Evolutionary conservation across 2,888 invertebrate species (phyloP).

Genomic region (Agrotis puta): DNA sequence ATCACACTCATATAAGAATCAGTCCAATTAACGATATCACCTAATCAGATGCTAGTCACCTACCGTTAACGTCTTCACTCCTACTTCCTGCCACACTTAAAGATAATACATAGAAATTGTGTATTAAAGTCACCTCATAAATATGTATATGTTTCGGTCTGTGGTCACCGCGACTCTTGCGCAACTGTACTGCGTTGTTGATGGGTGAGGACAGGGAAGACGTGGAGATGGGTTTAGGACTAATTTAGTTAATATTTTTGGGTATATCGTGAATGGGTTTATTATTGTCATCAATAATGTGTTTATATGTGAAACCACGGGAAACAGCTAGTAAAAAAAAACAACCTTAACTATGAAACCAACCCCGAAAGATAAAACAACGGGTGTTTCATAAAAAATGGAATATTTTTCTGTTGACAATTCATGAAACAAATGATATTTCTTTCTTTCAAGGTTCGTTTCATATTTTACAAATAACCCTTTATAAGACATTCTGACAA

Average conservation of each 20-base stretch:
- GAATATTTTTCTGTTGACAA: no score
- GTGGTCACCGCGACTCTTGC: conserved; percentile 89
- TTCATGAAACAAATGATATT: no score
- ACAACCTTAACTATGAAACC: no score
- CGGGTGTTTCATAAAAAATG: no score
- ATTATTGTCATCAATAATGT: no score
- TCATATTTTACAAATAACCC: no score
- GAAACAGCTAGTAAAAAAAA: no score
- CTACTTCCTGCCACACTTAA: conserved; percentile 89
- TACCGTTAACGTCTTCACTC: conserved; percentile 86
- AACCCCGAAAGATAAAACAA: no score
- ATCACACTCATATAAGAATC: conserved; percentile 20
- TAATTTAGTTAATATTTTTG: not conserved
- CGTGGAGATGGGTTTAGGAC: conserved; percentile 44
- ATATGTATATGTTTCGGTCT: conserved; percentile 90
- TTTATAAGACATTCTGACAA: not conserved
- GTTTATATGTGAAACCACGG: no score
- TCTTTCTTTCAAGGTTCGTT: no score
- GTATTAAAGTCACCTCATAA: conserved; percentile 90
- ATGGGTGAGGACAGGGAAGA: conserved; percentile 74
- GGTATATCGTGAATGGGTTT: not conserved
- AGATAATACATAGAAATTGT: conserved; percentile 91
- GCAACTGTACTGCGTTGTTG: conserved; percentile 85
- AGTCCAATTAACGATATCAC: conserved; percentile 78
- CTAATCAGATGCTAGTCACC: conserved; percentile 68